Evolutionary conservation across 2,888 invertebrate genomes (phyloP).

Genomic region (Drosophila niveifrons): DNA sequence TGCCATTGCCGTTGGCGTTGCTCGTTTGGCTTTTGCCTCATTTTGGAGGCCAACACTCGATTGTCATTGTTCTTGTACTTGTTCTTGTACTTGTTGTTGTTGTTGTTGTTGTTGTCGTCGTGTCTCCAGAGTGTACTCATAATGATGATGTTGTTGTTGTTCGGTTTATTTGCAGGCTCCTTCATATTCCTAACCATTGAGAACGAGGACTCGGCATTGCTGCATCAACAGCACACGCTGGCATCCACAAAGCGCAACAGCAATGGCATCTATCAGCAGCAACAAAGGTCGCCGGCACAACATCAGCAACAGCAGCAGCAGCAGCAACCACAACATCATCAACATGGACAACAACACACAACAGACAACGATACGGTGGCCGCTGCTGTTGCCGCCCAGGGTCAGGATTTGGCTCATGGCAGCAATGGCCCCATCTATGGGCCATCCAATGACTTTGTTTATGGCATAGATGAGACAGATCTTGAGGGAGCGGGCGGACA

Average conservation of each 20-base stretch:
- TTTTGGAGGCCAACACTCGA: conserved; percentile 23
- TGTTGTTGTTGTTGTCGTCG: conserved; percentile 4
- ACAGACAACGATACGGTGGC: conserved; percentile 79
- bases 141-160: conserved; percentile 34
- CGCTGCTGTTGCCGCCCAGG: conserved; percentile 62
- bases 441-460: conserved; percentile 77
- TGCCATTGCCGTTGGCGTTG: conserved; percentile 6
- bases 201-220: conserved; percentile 84
- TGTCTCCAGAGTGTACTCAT: conserved; percentile 30
- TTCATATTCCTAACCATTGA: conserved; percentile 95
- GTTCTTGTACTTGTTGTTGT: conserved; percentile 1
- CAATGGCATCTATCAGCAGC: conserved; percentile 62
- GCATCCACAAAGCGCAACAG: conserved; percentile 86
- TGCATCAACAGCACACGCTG: conserved; percentile 87
- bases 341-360: conserved; percentile 45
- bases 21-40: conserved; percentile 8
- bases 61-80: not conserved
- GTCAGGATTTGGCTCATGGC: conserved; percentile 46
- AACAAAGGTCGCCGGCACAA: conserved; percentile 51
- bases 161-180: conserved; percentile 87
- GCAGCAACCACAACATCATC: conserved; percentile 28
- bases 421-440: conserved; percentile 43
- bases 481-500: conserved; percentile 53
- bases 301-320: conserved; percentile 31
- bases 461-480: conserved; percentile 78